Conservation (phyloP, 1,140 invertebrate species). For the Drosophila miranda region DNA sequence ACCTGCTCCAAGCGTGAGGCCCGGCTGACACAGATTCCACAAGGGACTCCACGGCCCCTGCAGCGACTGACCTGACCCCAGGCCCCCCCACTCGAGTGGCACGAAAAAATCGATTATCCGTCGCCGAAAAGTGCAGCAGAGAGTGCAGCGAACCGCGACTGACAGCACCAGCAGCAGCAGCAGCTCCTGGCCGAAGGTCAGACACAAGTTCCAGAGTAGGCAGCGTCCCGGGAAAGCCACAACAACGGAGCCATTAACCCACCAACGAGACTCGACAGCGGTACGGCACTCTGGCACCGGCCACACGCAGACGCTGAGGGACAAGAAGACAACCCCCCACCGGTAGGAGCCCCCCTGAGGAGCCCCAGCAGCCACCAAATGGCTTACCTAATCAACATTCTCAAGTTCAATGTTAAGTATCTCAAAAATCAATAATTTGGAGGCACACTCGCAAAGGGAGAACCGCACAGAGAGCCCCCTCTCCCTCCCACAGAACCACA, state of each 20-base stretch:
- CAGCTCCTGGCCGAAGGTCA: conserved; percentile 43
- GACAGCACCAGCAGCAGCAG: too few relatives aligned
- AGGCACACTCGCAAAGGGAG: conserved; percentile 10
- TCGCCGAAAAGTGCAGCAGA: conserved; percentile 12
- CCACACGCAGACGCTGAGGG: conserved; percentile 41
- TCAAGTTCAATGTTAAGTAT: conserved; percentile 82
- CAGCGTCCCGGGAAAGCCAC: conserved; percentile 59
- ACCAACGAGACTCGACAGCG: conserved; percentile 31
- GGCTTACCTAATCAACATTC: conserved; percentile 81
- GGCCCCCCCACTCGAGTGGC: too few relatives aligned
- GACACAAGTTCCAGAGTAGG: conserved; percentile 41
- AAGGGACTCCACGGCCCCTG: too few relatives aligned
- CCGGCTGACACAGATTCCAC: too few relatives aligned
- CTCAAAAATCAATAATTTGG: conserved; percentile 78
- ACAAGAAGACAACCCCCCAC: conserved; percentile 76
- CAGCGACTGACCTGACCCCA: too few relatives aligned
- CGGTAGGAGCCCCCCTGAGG: conserved; percentile 52
- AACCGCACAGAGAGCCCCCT: conserved; percentile 4
- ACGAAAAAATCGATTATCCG: conserved; percentile 45
- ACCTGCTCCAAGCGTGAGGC: too few relatives aligned
- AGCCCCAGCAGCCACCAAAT: conserved; percentile 38
- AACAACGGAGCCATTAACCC: conserved; percentile 80
- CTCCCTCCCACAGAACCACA: not conserved
- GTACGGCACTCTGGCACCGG: conserved; percentile 56
- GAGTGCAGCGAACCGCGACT: not conserved